phyloP scores from a whole-genome alignment of 2,888 invertebrate genomes.

The Calameuta filiformis region DNA sequence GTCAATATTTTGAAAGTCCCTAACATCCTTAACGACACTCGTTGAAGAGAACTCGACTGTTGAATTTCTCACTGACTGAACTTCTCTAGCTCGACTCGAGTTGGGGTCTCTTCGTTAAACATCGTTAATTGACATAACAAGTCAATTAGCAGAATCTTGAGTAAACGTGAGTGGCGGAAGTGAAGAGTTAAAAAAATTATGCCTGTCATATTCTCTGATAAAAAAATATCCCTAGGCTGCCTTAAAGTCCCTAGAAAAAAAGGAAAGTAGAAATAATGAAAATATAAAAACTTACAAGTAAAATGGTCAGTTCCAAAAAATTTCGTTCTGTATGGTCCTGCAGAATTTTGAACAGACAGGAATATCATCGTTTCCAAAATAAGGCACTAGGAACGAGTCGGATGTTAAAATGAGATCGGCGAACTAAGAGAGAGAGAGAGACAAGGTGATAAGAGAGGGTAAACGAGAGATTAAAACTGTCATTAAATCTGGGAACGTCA shows the following conservation, averaged over 20 bases:
- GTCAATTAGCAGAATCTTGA: background rate
- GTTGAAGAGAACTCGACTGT: background rate
- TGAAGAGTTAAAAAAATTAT: background rate
- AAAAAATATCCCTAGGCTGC: background rate
- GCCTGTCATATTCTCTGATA: too few relatives aligned
- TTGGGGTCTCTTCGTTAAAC: background rate
- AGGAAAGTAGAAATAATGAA: too few relatives aligned
- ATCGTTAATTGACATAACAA: background rate
- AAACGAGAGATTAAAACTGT: constrained; percentile 3
- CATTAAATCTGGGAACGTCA: background rate
- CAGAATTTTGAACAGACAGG: too few relatives aligned
- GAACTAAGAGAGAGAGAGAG: background rate
- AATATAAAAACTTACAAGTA: too few relatives aligned
- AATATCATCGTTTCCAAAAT: background rate
- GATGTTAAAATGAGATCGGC: background rate
- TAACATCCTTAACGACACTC: background rate
- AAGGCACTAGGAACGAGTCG: background rate
- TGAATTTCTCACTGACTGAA: background rate
- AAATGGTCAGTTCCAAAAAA: too few relatives aligned
- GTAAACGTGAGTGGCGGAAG: background rate
- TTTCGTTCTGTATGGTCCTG: too few relatives aligned
- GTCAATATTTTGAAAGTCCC: background rate
- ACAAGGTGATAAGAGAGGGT: background rate
- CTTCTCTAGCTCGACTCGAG: background rate
- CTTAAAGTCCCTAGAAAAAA: too few relatives aligned